These are phyloP conservation scores for Papilio glaucus DNA, from an alignment of 1,140 invertebrate genomes.

Conservation along the genomic window DNA sequence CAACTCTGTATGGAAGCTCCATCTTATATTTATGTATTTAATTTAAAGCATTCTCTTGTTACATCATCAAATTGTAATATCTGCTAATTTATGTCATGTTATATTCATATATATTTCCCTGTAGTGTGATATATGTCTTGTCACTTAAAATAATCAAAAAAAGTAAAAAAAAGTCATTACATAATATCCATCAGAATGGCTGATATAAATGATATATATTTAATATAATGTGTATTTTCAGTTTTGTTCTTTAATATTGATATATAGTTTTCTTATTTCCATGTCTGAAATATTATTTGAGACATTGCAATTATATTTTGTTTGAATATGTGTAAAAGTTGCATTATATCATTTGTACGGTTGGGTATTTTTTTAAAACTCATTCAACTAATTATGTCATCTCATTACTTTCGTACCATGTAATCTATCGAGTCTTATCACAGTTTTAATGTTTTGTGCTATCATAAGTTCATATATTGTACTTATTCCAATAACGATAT, in stretches of 20 bases:
- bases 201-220: slow-evolving; percentile 73
- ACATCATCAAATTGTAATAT: slow-evolving; percentile 66
- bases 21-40: slow-evolving; percentile 67
- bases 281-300: slow-evolving; percentile 56
- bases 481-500: slow-evolving; percentile 82
- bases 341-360: slow-evolving; percentile 56
- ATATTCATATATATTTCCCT: slow-evolving; percentile 74
- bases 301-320: slow-evolving; percentile 44
- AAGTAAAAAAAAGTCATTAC: slow-evolving; percentile 68
- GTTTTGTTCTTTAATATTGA: slow-evolving; percentile 58
- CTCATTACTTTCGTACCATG: slow-evolving; percentile 64
- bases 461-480: slow-evolving; percentile 80
- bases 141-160: slow-evolving; percentile 75
- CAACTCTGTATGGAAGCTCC: slow-evolving; percentile 50
- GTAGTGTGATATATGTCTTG: slow-evolving; percentile 80
- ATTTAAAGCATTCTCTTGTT: slow-evolving; percentile 68
- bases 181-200: slow-evolving; percentile 63
- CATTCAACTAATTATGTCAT: slow-evolving; percentile 66
- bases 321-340: slow-evolving; percentile 48
- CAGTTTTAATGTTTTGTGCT: slow-evolving; percentile 64
- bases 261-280: slow-evolving; percentile 52
- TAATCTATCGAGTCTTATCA: slow-evolving; percentile 55
- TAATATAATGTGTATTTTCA: slow-evolving; percentile 71
- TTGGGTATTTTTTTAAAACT: slow-evolving; percentile 75
- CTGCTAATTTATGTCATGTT: slow-evolving; percentile 78